Evolutionary conservation across 2,797 vertebrate genomes (phyloP), one percentile per base, ranked within the genome.

Genomic region (Fringilla coelebs): DNA sequence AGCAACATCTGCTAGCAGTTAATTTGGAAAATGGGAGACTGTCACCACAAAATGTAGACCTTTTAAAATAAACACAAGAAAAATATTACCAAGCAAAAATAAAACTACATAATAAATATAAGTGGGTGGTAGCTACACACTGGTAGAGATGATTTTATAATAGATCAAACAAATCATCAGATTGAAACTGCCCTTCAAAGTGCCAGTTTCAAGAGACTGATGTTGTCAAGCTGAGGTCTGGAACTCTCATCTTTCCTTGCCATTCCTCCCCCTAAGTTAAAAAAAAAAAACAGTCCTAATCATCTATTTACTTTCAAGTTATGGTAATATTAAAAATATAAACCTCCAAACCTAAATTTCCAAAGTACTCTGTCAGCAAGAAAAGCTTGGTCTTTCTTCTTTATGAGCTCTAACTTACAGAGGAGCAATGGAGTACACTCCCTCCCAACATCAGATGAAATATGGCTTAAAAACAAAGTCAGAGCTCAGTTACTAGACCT

Each of bases 1-100:
- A 95, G 70, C 93, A 96, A 98, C 97, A 98, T 98, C 98, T 98
- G 98, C 88, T 97, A 98, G 97, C 96, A 98, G 95, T 98, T 98
- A 98, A 98, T 98, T 97, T 96, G 96, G 94, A 97, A 97, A 98
- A 98, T 97, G 93, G 97, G 96, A 97, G 97, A 97, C 85, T 93
- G 97, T 97, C 97, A 97, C 97, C 96, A 91, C 97, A 97, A 96
- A 97, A 98, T 90, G 94, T 90, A 97, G 96, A 90, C 93, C 95
- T 97, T 97, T 97, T 93, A 96, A 98, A 98, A 97, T 96, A 98
- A 98, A 97, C 93, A 97, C 85, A 62, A 96, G 96, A 96, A 97
- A 98, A 98, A 96, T 98, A 97, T 86, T 96, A 94, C 94, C 88
- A 74, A 92, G 97, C 94, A 96, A 96, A 98, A 97, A 95, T 88